Percentiles rank a stretch among this genome's conserved stretches.
phyloP scores from a whole-genome alignment of 2,113 vertebrate species.

The Psephotus haematonotus region DNA sequence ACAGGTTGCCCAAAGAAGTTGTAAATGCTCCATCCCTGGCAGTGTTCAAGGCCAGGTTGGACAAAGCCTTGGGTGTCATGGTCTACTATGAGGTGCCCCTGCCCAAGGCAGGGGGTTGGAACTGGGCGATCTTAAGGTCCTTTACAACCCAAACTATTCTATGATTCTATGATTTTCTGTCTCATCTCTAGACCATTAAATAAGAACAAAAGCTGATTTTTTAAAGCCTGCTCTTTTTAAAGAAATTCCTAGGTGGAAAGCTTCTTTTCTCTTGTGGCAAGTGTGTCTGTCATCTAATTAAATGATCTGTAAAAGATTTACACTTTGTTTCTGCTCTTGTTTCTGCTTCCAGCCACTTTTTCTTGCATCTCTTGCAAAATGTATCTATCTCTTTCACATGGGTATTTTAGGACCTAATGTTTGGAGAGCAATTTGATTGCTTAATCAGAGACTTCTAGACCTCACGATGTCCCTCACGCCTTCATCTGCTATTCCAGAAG shows the following conservation, averaged over 20 bases:
- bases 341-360: not conserved
- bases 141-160: too few species aligned
- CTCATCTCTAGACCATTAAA: not conserved
- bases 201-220: not conserved
- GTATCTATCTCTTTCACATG: not conserved
- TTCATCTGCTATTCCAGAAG: not conserved
- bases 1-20: not conserved
- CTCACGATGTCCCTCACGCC: not conserved
- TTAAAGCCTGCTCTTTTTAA: fast-evolving
- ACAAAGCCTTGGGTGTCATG: not conserved
- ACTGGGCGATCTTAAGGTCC: too few species aligned
- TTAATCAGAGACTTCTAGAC: not conserved
- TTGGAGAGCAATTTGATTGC: not conserved
- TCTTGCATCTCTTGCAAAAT: not conserved
- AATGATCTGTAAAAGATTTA: not conserved
- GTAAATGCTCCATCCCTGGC: not conserved
- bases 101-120: too few species aligned
- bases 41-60: not conserved
- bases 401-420: fast-evolving
- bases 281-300: not conserved
- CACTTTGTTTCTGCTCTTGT: not conserved
- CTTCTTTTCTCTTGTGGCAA: not conserved
- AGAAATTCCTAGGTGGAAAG: not conserved
- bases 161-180: not conserved
- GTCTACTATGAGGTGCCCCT: not conserved